phyloP scores from a whole-genome alignment of 2,888 invertebrate species.

The Hydriomena furcata region DNA sequence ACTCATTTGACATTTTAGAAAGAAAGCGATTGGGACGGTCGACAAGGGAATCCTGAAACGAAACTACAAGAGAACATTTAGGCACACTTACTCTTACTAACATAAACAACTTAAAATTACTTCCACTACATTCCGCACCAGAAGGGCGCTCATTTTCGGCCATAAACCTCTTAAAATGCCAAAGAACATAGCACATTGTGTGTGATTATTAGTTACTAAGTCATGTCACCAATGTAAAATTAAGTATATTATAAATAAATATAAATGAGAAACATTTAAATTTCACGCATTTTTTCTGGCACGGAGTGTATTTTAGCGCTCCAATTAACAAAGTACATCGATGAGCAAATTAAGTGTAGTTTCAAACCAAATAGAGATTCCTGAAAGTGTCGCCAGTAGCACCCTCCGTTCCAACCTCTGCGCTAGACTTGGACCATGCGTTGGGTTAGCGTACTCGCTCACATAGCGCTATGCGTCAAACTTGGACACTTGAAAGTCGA shows the following conservation, averaged over 20 bases:
- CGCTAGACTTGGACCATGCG: constrained; percentile 1
- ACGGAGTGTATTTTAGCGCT: no score
- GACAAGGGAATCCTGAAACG: constrained; percentile 25
- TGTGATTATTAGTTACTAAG: no score
- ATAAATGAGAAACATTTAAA: no score
- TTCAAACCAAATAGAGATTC: constrained; percentile 17
- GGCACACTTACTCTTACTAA: constrained; percentile 26
- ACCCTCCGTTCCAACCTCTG: constrained; percentile 3
- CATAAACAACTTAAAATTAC: constrained; percentile 24
- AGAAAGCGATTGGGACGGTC: constrained; percentile 28
- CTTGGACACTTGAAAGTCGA: no score
- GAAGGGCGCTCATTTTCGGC: not conserved
- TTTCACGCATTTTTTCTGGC: no score
- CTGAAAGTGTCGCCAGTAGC: constrained; percentile 4
- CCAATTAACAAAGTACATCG: constrained; percentile 10
- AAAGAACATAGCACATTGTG: no score
- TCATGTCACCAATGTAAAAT: no score
- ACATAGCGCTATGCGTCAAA: no score
- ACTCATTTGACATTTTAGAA: constrained; percentile 26
- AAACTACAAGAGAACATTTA: constrained; percentile 21
- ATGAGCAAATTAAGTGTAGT: constrained; percentile 20
- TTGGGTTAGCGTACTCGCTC: not conserved
- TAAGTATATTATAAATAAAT: no score
- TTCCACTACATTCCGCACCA: constrained; percentile 25
- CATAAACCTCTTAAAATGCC: no score